Percentiles rank a stretch among this genome's conserved stretches.
Evolutionary conservation across 2,797 vertebrate genomes (phyloP).

Genomic region (Ptychobarbus kaznakovi): DNA sequence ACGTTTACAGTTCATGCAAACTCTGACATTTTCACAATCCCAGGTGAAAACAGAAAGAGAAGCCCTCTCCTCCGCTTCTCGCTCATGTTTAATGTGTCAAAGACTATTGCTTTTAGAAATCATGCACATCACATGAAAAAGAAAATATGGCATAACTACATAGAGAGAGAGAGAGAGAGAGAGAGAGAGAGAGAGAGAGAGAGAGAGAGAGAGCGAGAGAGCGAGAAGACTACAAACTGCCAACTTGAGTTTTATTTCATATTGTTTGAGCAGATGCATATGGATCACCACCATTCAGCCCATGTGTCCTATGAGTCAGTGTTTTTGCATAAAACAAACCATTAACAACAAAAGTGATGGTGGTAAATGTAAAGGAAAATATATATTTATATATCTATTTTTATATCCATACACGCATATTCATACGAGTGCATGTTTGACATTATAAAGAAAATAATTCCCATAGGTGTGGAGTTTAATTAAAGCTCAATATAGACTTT

Average conservation of each 20-base stretch:
- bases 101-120: constrained; percentile 72
- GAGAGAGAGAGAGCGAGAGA: constrained; percentile 64
- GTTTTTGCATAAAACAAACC: constrained; percentile 61
- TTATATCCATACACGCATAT: constrained; percentile 69
- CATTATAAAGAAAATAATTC: constrained; percentile 86
- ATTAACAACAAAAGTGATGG: constrained; percentile 71
- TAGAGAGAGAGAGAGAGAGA: constrained; percentile 50
- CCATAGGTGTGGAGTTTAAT: constrained; percentile 84
- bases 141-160: constrained; percentile 63
- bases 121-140: constrained; percentile 72
- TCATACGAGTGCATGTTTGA: constrained; percentile 77
- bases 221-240: constrained; percentile 75
- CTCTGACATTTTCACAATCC: constrained; percentile 64
- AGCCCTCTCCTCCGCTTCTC: constrained; percentile 48
- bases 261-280: constrained; percentile 46
- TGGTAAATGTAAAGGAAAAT: constrained; percentile 82
- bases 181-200: constrained; percentile 66
- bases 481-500: constrained; percentile 92
- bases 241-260: constrained; percentile 46
- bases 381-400: constrained; percentile 73
- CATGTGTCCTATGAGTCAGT: constrained; percentile 20
- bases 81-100: constrained; percentile 60
- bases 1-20: constrained; percentile 57
- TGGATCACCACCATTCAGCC: constrained; percentile 33
- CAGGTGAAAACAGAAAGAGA: constrained; percentile 64